phyloP scores from a whole-genome alignment of 2,888 invertebrate species.

The Oscheius onirici region DNA sequence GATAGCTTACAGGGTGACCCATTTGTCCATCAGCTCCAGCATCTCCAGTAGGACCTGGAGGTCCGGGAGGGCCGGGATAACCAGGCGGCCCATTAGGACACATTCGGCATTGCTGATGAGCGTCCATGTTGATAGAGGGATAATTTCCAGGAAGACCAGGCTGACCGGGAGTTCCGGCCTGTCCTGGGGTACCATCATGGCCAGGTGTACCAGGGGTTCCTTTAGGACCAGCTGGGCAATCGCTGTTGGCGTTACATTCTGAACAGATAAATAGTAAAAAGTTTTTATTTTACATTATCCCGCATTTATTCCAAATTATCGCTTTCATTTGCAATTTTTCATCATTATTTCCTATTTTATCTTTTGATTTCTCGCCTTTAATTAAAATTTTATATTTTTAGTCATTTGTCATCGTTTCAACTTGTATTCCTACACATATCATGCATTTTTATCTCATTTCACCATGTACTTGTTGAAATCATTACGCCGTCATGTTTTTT shows the following conservation, averaged over 20 bases:
- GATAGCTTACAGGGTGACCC: conserved; percentile 47
- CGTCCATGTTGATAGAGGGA: conserved; percentile 56
- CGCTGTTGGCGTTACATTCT: conserved; percentile 44
- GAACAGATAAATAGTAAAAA: conserved; percentile 21
- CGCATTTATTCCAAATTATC: no score
- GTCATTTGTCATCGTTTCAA: no score
- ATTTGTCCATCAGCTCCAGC: conserved; percentile 53
- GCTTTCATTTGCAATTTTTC: no score
- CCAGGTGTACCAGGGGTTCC: conserved; percentile 51
- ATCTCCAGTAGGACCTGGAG: conserved; percentile 51
- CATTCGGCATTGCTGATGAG: conserved; percentile 56
- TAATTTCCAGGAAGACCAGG: conserved; percentile 58
- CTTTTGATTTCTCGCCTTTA: no score
- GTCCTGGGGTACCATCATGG: conserved; percentile 49
- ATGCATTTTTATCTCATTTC: no score
- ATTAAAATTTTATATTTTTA: no score
- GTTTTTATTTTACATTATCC: background rate
- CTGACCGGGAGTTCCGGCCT: conserved; percentile 45
- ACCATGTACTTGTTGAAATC: no score
- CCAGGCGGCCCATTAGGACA: conserved; percentile 59
- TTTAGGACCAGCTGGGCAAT: conserved; percentile 49
- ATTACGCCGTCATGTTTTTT: no score
- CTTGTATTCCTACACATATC: no score
- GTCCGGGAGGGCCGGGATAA: conserved; percentile 54
- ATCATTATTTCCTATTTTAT: no score